Evolutionary conservation across 2,797 vertebrate genomes (phyloP).

Genomic region (Podarcis siculus): DNA sequence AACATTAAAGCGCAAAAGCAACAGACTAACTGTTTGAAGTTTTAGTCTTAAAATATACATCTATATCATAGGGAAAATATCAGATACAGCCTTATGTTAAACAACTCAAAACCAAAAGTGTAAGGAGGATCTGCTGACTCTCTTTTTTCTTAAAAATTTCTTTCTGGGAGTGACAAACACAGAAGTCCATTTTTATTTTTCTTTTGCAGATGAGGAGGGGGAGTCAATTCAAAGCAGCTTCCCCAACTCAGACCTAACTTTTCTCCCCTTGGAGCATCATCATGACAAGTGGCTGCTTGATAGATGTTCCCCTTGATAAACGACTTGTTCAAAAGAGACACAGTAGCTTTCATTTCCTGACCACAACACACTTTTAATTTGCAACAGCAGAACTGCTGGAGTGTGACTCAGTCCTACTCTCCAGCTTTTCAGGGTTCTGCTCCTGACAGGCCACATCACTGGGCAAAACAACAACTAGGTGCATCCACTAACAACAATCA

Average conservation of each 20-base stretch:
- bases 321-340: conserved; percentile 87
- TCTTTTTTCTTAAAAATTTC: conserved; percentile 46
- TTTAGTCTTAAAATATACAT: conserved; percentile 30
- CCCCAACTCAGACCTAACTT: conserved; percentile 80
- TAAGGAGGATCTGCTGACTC: conserved; percentile 44
- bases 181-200: background rate
- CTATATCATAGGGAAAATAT: conserved; percentile 26
- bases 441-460: conserved; percentile 74
- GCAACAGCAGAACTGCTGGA: conserved; percentile 83
- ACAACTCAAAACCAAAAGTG: conserved; percentile 36
- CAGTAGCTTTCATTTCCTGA: conserved; percentile 89
- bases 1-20: conserved; percentile 15
- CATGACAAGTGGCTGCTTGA: conserved; percentile 84
- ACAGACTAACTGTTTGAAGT: conserved; percentile 27
- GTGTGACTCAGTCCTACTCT: conserved; percentile 79
- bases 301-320: conserved; percentile 88
- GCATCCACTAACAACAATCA: conserved; percentile 53
- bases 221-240: conserved; percentile 80
- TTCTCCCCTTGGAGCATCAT: conserved; percentile 74
- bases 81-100: background rate
- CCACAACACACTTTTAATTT: conserved; percentile 88
- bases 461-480: conserved; percentile 72
- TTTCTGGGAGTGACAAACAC: conserved; percentile 33
- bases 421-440: conserved; percentile 73
- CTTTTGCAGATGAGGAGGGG: conserved; percentile 61